phyloP scores from a whole-genome alignment of 2,888 invertebrate genomes.

The Ennomos erosarius region DNA sequence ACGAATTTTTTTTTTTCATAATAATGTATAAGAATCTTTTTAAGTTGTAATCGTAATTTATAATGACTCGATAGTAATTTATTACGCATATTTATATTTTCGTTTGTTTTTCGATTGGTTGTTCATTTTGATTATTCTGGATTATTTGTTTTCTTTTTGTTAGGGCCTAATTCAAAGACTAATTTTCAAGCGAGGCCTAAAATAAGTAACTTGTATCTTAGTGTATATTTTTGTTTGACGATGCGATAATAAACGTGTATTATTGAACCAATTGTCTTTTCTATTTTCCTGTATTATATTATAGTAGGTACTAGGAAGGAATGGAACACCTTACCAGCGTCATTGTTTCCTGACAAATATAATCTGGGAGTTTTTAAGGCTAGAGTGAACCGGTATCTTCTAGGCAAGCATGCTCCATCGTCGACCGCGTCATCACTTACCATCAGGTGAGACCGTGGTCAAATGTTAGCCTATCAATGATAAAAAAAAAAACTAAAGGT shows the following conservation, averaged over 20 bases:
- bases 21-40: slow-evolving; percentile 43
- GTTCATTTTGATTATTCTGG: slow-evolving; percentile 19
- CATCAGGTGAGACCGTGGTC: no score
- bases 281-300: slow-evolving; percentile 11
- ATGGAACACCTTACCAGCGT: no score
- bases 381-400: no score
- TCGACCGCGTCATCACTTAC: no score
- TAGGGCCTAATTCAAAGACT: slow-evolving; percentile 47
- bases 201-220: slow-evolving; percentile 39
- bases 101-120: slow-evolving; percentile 25
- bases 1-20: slow-evolving; percentile 52
- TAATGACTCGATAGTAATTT: slow-evolving; percentile 36
- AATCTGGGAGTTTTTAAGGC: no score
- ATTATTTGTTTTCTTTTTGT: slow-evolving; percentile 28
- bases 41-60: slow-evolving; percentile 24
- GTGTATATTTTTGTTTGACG: slow-evolving; percentile 65
- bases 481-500: no score
- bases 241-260: slow-evolving; percentile 81
- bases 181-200: slow-evolving; percentile 42
- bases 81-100: slow-evolving; percentile 32
- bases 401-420: no score
- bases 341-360: no score
- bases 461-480: no score
- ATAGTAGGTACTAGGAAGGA: no score
- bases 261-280: slow-evolving; percentile 50